Percentiles rank a stretch among this genome's conserved stretches.
Conservation (phyloP, 2,113 vertebrate genomes). For the Macquaria ambigua region DNA sequence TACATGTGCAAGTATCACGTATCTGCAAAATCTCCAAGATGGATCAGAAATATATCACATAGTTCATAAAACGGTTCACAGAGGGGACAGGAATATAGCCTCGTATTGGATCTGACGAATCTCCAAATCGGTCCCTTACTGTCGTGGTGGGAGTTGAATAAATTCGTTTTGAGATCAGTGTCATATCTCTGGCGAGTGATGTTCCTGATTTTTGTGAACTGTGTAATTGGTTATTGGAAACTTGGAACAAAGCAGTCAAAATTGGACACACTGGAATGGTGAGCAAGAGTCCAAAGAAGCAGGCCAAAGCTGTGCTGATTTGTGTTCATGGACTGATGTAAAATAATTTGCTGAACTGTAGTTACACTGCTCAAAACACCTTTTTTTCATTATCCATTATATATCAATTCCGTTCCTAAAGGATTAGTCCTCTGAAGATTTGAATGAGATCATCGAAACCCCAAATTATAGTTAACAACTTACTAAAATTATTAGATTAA, state of each 20-base stretch:
- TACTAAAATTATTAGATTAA: background rate
- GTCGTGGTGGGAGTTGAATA: constrained; percentile 29
- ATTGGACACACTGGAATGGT: constrained; percentile 21
- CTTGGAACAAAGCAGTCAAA: constrained; percentile 29
- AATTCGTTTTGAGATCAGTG: constrained; percentile 30
- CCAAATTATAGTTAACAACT: background rate
- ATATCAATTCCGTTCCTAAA: background rate
- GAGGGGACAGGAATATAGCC: constrained; percentile 40
- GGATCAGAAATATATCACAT: constrained; percentile 74
- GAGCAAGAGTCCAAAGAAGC: background rate
- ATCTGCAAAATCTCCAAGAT: constrained; percentile 74
- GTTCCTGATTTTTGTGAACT: constrained; percentile 31
- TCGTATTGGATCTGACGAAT: background rate
- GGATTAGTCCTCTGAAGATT: constrained; percentile 22
- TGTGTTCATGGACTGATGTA: constrained; percentile 24
- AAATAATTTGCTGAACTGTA: constrained; percentile 39
- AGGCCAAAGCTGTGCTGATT: constrained; percentile 21
- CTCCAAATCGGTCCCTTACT: constrained; percentile 23
- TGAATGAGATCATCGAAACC: background rate
- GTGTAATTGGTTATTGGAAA: constrained; percentile 55
- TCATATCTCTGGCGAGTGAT: constrained; percentile 22
- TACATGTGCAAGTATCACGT: constrained; percentile 68
- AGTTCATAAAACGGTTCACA: constrained; percentile 54
- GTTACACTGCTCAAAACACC: constrained; percentile 12
- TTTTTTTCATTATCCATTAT: constrained; percentile 28